These are phyloP conservation scores for Mustela erminea DNA, from an alignment of 2,797 vertebrate species.

Conservation along the genomic window DNA sequence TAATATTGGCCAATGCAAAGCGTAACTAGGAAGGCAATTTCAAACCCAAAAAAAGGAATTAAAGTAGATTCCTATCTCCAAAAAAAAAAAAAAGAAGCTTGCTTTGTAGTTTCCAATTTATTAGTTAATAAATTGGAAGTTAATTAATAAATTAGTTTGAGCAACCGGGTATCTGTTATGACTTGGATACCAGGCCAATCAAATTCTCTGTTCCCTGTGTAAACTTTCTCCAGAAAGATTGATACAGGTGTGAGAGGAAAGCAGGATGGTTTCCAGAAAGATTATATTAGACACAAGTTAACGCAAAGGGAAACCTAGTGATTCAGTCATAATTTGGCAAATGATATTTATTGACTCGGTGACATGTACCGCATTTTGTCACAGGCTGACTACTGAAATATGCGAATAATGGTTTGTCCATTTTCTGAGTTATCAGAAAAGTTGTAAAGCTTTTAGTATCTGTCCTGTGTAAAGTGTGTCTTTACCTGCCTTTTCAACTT, in stretches of 20 bases:
- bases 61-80: background rate
- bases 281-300: background rate
- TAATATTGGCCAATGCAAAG: background rate
- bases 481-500: background rate
- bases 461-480: rapidly evolving
- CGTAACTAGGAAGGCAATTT: background rate
- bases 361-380: rapidly evolving
- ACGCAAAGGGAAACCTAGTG: background rate
- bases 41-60: background rate
- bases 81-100: background rate
- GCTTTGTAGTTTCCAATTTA: background rate
- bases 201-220: background rate
- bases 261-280: background rate
- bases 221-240: background rate
- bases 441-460: background rate
- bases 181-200: too few species aligned
- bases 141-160: background rate
- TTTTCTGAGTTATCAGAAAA: background rate
- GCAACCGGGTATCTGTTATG: background rate
- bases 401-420: background rate
- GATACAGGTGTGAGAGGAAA: background rate
- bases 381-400: background rate
- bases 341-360: background rate
- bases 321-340: background rate
- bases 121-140: too few species aligned